Base-by-base conservation (phyloP, 2,888 invertebrate genomes). In the Trachelus troglodyta region DNA sequence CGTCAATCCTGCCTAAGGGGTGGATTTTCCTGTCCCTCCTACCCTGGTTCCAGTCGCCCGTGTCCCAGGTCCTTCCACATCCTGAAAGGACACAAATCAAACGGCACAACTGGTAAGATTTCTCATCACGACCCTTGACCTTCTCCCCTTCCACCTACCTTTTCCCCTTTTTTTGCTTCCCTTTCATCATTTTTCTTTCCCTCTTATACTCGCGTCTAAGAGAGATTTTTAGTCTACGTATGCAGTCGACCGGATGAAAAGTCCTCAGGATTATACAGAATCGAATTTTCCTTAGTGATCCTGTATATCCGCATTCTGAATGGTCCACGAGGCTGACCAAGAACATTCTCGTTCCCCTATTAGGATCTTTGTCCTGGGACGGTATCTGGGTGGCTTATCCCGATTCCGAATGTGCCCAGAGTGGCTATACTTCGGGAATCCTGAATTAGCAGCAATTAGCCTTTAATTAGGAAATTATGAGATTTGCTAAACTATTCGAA, bases 1-100 rank as follows among this genome's bases (percentile, higher is more conserved):
- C 79, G 84, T 85, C 85, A 84, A 84, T 84, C 81, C 81, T 71
- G 31, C 71, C 34, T 71, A 34, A 71, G 71, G 71, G 71, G 56
- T 56, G 56, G 56, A 56, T 56, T 56, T 56, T 56, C 56, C 23
- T 56, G 56, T 23, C 56, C 56, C 56, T 56, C 56, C 23, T 56
- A 9, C 23, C 0, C 23, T 56, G 23, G 23, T 56, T 9, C 56
- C 9, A 56, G 56, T 56, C 56, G 6, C 23, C 9, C 56, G 2
- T 56, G 56, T 56, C 56, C 56, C 56, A 56, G 9, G 56, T 56
- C 56, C 56, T 23, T 56, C 56, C 56, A 56, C 56, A 23, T 56
- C 56, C 56, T 23, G 56, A 56, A 56, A 56, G 56, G 56, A 56
- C 56, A 56, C 56, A 56, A 56, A 56, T 56, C 56, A 56, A 56